Base-by-base conservation (phyloP, 92 coral and sea anemone species). In the Phenganax subtilis region DNA sequence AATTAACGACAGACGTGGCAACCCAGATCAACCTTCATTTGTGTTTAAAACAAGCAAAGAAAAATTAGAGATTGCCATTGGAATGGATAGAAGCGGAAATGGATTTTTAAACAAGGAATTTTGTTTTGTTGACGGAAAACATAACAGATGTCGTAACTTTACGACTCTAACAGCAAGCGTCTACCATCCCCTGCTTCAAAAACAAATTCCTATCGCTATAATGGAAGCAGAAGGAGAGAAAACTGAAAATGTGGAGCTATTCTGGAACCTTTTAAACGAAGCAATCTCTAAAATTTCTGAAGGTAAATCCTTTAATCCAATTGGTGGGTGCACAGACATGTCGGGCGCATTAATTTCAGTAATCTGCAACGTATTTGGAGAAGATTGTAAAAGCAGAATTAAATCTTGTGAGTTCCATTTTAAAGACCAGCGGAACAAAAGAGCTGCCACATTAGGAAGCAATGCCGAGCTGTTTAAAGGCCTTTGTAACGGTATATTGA, bases 271-370 rank as follows among this genome's bases (percentile, higher is more conserved):
- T 5, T 84, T 87, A 17, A 76, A 84, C 16, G 85, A 87, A 65
- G 82, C 85, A 37, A 37, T 37, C 47, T 37, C 3, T 37, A 37
- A 37, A 37, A 37, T 37, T 37, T 37, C 47, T 37, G 47, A 37
- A 37, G 47, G 47, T 37, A 37, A 30, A 64, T 28, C 70, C 9
- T 90, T 88, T 54, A 81, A 90, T 57, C 90, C 91, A 51, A 62
- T 61, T 0, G 87, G 94, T 11, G 88, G 91, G 91, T 86, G 91
- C 68, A 70, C 84, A 0, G 91, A 90, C 86, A 90, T 90, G 91
- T 89, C 91, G 15, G 91, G 89, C 0, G 79, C 86, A 12, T 83
- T 80, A 55, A 37, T 90, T 7, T 69, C 86, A 7, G 89, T 88
- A 17, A 80, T 90, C 47, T 58, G 63, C 7, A 66, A 69, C 54